Base-by-base conservation (phyloP, 2,888 invertebrate species). In the Acleris holmiana region DNA sequence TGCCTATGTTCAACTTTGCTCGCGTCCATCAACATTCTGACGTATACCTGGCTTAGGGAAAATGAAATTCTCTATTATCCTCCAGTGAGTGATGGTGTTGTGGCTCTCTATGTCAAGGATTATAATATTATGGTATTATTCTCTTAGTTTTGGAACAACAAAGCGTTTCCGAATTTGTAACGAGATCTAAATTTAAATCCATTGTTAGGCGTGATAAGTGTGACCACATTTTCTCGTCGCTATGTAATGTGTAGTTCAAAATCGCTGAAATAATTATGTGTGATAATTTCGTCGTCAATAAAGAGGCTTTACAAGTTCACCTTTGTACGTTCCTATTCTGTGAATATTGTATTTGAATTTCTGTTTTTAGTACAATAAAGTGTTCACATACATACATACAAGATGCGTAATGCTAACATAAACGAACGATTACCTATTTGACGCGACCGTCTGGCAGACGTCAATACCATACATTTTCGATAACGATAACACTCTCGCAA, bases 41-140 rank as follows among this genome's bases (percentile, higher is more conserved):
- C 64, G 64, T 49, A 18, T 65, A 59, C 65, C 60, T 59, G 60
- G 65, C 60, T 65, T 65, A 65, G 59, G 35, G 54, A 65, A 65
- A 60, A 65, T 60, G 49, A 65, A 65, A 60, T 65, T 65, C 65
- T 60, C 65, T 49, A 65, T 65, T 65, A 65, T 65, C 21, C 65
- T 49, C 21, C 15, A 19, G 19, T 65, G 64, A 65, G 54, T 65
- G 54, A 65, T 65, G 55, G 61, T 48, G 58, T 48, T 41, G 53
- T 41, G 41, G 48, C 53, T 47, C 58, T 63, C 63, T 53, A 47
- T 40, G 46, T 19, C 6, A 53, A 41, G 63, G 63, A 58, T 64
- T 64, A 64, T 59, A 59, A 54, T 64, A 58, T 53, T 44, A 46
- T 35, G 56, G 53, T 53, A 64, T 64, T 53, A 64, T 53, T 23